phyloP scores from a whole-genome alignment of 1,140 invertebrate species.

The Intoshia linei region DNA sequence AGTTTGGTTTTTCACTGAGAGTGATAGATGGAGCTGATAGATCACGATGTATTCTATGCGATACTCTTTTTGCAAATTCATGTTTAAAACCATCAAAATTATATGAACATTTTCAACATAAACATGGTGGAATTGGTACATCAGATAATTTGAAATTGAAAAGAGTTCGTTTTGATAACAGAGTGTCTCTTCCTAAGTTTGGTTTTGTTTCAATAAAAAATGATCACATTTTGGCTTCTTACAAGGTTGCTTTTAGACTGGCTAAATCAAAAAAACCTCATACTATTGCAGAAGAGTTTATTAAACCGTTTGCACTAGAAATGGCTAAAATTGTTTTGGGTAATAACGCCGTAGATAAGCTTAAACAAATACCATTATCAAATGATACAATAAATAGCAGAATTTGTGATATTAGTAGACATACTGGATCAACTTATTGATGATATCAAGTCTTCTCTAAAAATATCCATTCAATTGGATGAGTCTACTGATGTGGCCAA shows the following conservation, averaged over 20 bases:
- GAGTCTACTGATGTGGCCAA: too few species aligned
- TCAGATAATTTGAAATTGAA: background rate
- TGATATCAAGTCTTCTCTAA: conserved; percentile 1
- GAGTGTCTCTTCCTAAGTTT: conserved; percentile 1
- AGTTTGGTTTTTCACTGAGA: too few species aligned
- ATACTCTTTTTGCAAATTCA: background rate
- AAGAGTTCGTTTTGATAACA: conserved; percentile 1
- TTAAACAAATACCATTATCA: conserved; percentile 1
- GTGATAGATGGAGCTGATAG: too few species aligned
- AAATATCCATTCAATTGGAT: too few species aligned
- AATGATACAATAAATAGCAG: background rate
- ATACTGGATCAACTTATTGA: conserved; percentile 1
- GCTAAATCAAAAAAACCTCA: conserved; percentile 1
- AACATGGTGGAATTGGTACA: background rate
- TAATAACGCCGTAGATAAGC: background rate
- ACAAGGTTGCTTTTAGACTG: background rate
- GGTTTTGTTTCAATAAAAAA: background rate
- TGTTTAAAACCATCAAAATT: background rate
- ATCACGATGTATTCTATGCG: background rate
- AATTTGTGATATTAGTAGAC: background rate
- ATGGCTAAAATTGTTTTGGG: conserved; percentile 1
- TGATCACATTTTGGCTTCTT: background rate
- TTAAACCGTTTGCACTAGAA: conserved; percentile 2
- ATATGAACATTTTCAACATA: background rate
- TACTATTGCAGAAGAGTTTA: conserved; percentile 1